Evolutionary conservation across 2,888 invertebrate species (phyloP).

Genomic region (Ormyrus nitidulus): DNA sequence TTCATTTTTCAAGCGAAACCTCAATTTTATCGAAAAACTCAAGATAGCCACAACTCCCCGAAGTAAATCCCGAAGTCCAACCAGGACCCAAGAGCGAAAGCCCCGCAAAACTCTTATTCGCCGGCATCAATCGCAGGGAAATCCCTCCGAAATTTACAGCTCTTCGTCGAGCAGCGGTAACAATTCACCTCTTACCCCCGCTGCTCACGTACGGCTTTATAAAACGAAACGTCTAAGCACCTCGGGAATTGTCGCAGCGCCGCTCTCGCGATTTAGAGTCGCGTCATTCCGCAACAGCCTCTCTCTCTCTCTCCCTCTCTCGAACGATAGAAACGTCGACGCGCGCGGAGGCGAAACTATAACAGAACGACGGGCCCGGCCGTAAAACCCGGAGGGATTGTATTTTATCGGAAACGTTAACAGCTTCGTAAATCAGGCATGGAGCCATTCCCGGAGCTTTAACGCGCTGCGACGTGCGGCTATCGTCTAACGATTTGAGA

Average conservation of each 20-base stretch:
- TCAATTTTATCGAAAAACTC: too few relatives aligned
- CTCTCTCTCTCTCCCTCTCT: background rate
- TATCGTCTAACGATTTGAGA: conserved; percentile 66
- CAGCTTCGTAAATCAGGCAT: conserved; percentile 70
- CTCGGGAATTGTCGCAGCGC: conserved; percentile 49
- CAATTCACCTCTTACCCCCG: too few relatives aligned
- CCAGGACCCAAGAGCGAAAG: too few relatives aligned
- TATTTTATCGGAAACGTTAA: conserved; percentile 73
- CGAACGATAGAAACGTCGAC: conserved; percentile 38
- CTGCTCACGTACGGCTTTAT: conserved; percentile 27
- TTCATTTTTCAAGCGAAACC: too few relatives aligned
- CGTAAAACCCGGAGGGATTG: conserved; percentile 67
- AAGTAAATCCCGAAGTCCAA: too few relatives aligned
- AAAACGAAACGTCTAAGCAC: conserved; percentile 45
- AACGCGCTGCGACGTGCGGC: conserved; percentile 56
- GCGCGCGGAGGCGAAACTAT: too few relatives aligned
- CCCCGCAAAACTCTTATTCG: too few relatives aligned
- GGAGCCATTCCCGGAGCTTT: conserved; percentile 64
- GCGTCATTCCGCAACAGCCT: background rate
- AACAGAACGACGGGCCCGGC: conserved; percentile 47
- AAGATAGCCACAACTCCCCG: too few relatives aligned
- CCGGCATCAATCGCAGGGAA: too few relatives aligned
- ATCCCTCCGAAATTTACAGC: too few relatives aligned
- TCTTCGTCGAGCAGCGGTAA: too few relatives aligned
- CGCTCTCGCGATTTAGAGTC: conserved; percentile 46